Conservation (phyloP, 1,140 invertebrate genomes). For the Varroa destructor region DNA sequence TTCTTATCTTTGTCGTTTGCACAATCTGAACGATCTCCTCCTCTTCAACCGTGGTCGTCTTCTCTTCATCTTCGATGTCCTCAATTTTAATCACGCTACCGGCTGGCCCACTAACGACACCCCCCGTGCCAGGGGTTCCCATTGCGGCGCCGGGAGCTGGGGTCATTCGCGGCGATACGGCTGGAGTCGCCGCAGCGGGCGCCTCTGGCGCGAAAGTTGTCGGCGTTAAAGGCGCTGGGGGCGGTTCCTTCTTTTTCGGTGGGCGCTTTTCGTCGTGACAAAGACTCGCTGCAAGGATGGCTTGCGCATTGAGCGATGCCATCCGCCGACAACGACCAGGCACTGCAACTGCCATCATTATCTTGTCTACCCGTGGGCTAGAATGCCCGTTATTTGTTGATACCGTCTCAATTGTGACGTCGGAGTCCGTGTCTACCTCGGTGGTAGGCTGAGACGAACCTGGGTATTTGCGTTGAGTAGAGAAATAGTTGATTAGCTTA, state of each 20-base stretch:
- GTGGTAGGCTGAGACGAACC: slow-evolving; percentile 22
- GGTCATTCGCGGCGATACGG: background rate
- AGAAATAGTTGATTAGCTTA: too few relatives aligned
- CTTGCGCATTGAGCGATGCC: slow-evolving; percentile 80
- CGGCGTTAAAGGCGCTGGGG: background rate
- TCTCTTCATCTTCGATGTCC: slow-evolving; percentile 25
- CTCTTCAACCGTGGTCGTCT: slow-evolving; percentile 22
- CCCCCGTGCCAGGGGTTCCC: background rate
- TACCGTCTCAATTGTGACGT: slow-evolving; percentile 23
- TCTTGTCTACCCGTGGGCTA: slow-evolving; percentile 24
- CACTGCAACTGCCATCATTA: slow-evolving; percentile 36
- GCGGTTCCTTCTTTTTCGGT: slow-evolving; percentile 26
- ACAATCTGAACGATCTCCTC: slow-evolving; percentile 26
- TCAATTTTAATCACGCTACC: slow-evolving; percentile 24
- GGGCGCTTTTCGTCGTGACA: slow-evolving; percentile 47
- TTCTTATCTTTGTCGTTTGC: slow-evolving; percentile 13
- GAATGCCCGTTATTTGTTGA: slow-evolving; percentile 22
- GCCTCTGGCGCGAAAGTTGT: background rate
- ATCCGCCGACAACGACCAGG: slow-evolving; percentile 58
- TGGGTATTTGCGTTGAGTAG: background rate
- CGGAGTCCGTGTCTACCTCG: slow-evolving; percentile 23
- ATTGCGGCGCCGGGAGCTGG: background rate
- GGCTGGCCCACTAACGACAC: background rate
- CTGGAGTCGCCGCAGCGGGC: background rate
- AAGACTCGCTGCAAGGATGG: slow-evolving; percentile 77